Evolutionary conservation across 2,888 invertebrate species (phyloP).

Genomic region (Coremacera marginata): DNA sequence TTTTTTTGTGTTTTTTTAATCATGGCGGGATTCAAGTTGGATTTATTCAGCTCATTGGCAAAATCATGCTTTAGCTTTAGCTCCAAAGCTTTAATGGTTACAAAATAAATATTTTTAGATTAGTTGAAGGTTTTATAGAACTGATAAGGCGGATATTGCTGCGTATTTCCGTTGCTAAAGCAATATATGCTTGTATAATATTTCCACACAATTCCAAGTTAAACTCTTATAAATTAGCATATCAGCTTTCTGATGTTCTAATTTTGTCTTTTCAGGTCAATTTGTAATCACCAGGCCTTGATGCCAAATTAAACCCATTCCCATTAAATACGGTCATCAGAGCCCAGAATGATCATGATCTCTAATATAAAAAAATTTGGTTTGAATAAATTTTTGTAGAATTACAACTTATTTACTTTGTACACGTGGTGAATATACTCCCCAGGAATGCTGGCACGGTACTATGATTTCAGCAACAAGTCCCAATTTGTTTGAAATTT

Average conservation of each 20-base stretch:
- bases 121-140: slow-evolving; percentile 61
- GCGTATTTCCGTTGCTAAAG: slow-evolving; percentile 61
- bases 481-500: too few species aligned
- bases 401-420: too few species aligned
- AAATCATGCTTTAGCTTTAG: slow-evolving; percentile 3
- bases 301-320: slow-evolving; percentile 4
- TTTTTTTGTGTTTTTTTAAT: neutral
- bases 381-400: too few species aligned
- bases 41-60: slow-evolving; percentile 1
- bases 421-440: too few species aligned
- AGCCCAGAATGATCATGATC: too few species aligned
- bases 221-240: slow-evolving; percentile 37
- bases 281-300: slow-evolving; percentile 53
- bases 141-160: slow-evolving; percentile 64
- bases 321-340: too few species aligned
- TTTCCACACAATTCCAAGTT: slow-evolving; percentile 24
- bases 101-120: slow-evolving; percentile 56
- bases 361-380: too few species aligned
- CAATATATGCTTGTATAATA: neutral
- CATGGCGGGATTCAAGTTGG: neutral
- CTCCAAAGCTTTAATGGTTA: slow-evolving; percentile 39
- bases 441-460: too few species aligned
- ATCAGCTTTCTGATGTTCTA: slow-evolving; percentile 23
- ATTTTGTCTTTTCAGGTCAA: slow-evolving; percentile 55
- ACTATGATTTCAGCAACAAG: too few species aligned